Conservation (phyloP, 2,113 vertebrate genomes). For the Vidua macroura region DNA sequence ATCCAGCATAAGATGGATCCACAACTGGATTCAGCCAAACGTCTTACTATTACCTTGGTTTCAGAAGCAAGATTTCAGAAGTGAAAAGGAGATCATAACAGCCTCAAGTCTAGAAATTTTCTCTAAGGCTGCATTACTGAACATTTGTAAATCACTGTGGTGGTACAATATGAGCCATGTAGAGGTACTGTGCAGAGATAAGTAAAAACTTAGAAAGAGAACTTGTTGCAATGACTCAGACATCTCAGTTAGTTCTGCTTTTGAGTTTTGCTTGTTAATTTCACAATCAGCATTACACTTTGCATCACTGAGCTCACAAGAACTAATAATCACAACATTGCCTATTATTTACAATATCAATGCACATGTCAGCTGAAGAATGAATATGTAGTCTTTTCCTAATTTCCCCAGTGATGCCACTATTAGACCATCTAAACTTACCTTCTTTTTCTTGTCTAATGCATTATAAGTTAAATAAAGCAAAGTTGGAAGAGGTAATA, state of each 20-base stretch:
- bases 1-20: background rate
- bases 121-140: background rate
- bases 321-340: background rate
- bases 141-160: background rate
- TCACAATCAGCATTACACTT: background rate
- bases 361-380: background rate
- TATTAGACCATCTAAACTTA: background rate
- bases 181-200: background rate
- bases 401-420: background rate
- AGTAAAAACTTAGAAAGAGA: background rate
- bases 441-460: background rate
- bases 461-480: background rate
- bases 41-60: background rate
- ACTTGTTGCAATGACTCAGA: background rate
- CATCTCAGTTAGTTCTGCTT: background rate
- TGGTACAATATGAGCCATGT: background rate
- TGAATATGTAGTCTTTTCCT: background rate
- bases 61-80: background rate
- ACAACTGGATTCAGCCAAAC: background rate
- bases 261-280: background rate
- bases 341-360: background rate
- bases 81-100: background rate
- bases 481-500: background rate
- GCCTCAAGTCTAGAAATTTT: background rate
- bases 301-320: background rate